A percentile compares a stretch with the other conserved stretches of the same genome.
Conservation (phyloP, 2,888 invertebrate species). For the Agonopterix arenella region DNA sequence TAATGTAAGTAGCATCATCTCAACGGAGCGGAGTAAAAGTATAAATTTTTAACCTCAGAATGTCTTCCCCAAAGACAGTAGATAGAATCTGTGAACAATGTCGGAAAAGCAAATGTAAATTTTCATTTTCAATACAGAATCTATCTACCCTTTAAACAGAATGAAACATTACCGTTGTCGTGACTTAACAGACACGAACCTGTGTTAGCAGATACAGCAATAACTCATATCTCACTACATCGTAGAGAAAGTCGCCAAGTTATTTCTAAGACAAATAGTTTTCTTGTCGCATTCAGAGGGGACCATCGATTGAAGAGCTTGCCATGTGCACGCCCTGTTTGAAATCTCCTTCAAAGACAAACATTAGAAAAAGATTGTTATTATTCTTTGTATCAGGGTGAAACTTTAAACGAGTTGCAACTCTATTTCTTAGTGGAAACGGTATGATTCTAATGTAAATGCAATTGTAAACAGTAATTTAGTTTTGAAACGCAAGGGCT, state of each 20-base stretch:
- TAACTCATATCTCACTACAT: slow-evolving; percentile 44
- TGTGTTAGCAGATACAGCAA: slow-evolving; percentile 45
- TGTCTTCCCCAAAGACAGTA: too few relatives aligned
- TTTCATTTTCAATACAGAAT: slow-evolving; percentile 11
- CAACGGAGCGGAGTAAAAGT: too few relatives aligned
- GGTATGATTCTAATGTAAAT: background rate
- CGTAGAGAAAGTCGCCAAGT: slow-evolving; percentile 54
- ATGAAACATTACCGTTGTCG: slow-evolving; percentile 37
- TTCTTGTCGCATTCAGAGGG: slow-evolving; percentile 50
- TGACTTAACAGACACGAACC: slow-evolving; percentile 34
- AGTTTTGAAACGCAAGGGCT: slow-evolving; percentile 17
- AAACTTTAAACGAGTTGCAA: slow-evolving; percentile 14
- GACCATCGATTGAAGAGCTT: slow-evolving; percentile 53
- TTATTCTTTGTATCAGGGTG: slow-evolving; percentile 25
- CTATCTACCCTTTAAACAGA: slow-evolving; percentile 1
- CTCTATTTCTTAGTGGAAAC: slow-evolving; percentile 12
- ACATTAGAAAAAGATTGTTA: slow-evolving; percentile 66
- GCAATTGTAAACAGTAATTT: background rate
- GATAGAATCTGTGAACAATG: too few relatives aligned
- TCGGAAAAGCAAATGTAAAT: slow-evolving; percentile 12
- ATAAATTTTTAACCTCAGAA: too few relatives aligned
- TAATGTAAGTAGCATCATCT: too few relatives aligned
- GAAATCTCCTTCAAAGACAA: slow-evolving; percentile 67
- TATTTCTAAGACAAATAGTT: slow-evolving; percentile 70
- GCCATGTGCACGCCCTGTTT: slow-evolving; percentile 58